These are phyloP conservation scores for Lumbricus terrestris DNA, from an alignment of 2,888 invertebrate species.

Conservation along the genomic window DNA sequence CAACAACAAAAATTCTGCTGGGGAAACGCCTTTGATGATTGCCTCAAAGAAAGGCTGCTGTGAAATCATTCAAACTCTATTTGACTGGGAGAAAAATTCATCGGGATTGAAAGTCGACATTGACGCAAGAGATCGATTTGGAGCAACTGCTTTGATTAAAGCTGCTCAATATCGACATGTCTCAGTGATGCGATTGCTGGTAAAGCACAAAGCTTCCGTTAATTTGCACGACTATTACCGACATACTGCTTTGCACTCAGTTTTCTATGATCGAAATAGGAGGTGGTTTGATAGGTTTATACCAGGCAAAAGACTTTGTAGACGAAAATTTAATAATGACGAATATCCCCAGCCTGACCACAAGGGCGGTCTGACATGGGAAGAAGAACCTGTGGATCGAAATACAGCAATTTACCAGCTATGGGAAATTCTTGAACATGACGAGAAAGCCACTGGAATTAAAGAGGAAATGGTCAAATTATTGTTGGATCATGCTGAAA, in stretches of 20 bases:
- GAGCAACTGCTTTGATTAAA: not conserved
- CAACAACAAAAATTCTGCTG: not conserved
- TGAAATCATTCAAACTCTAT: not conserved
- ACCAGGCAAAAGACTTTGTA: not conserved
- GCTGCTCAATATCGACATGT: not conserved
- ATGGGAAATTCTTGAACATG: too few relatives aligned
- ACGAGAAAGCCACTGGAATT: too few relatives aligned
- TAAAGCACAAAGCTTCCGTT: not conserved
- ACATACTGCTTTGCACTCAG: not conserved
- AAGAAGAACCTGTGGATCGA: too few relatives aligned
- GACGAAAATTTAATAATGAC: not conserved
- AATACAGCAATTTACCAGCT: too few relatives aligned
- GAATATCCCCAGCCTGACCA: not conserved
- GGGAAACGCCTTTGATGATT: not conserved
- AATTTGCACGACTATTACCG: not conserved
- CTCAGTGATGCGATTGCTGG: not conserved
- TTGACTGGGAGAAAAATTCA: not conserved
- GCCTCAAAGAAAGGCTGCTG: not conserved
- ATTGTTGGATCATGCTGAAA: too few relatives aligned
- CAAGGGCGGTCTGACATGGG: too few relatives aligned
- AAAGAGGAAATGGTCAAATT: too few relatives aligned
- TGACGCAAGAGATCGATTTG: not conserved
- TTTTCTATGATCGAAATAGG: not conserved
- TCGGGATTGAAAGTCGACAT: not conserved
- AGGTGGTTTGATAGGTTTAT: not conserved